Base-by-base conservation (phyloP, 2,113 vertebrate species). In the Oenanthe melanoleuca region DNA sequence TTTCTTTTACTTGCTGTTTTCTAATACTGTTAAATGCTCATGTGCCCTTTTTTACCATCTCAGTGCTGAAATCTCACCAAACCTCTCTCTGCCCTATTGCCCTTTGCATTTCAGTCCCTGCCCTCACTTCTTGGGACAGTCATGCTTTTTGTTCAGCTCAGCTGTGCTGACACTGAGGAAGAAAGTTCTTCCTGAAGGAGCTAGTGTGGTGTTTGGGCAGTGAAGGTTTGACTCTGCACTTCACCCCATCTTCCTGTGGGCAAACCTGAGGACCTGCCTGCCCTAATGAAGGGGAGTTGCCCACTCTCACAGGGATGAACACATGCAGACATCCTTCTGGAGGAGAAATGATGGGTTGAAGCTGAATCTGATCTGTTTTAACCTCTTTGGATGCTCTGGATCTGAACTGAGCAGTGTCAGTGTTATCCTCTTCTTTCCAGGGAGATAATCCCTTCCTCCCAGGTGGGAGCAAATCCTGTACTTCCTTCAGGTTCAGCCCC, bases 201-300 rank as follows among this genome's bases (percentile, higher is more conserved):
- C 4, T 17, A 10, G 7, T 7, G 8, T 37, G 21, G 13, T 24
- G 11, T 47, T 26, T 78, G 24, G 18, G 22, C 18, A 79, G 11
- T n/a, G 21, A 52, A 71, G 5, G 11, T 75, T 63, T 94, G 52
- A 45, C 31, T 59, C 23, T 60, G 23, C 26, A 17, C 14, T 83
- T 24, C 29, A 44, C 22, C 18, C 14, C 7, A 49, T 38, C 12
- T 69, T 86, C 55, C 59, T 31, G 12, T 31, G 17, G n/a, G 21
- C 37, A 77, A 77, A 34, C 24, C 50, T 55, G 29, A 60, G 18
- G 12, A 22, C 55, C 9, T 1, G 13, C 26, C 18, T 66, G 26
- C 14, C 12, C 8, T n/a, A 40, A 0, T 1, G 1, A 34, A n/a
- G 4, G 15, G 17, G 13, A 31, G 5, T 10, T n/a, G 31, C 33